Evolutionary conservation across 2,888 invertebrate species (phyloP).

Genomic region (Venusia cambrica): DNA sequence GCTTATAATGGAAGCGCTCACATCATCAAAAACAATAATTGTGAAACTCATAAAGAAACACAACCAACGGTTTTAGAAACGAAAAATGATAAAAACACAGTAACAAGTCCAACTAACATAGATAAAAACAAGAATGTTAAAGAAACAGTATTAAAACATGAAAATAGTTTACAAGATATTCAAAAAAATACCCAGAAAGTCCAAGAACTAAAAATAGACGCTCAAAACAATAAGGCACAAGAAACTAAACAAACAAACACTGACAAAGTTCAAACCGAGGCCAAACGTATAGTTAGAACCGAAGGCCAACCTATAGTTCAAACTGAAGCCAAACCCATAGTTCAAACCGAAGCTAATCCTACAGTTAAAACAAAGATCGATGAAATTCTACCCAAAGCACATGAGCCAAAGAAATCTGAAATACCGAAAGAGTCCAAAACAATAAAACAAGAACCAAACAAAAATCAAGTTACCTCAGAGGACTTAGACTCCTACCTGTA

Average conservation of each 20-base stretch:
- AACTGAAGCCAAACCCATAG: too few species aligned
- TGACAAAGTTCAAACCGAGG: too few species aligned
- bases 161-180: not conserved
- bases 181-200: not conserved
- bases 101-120: not conserved
- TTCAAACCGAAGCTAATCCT: too few species aligned
- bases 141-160: not conserved
- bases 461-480: not conserved
- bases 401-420: not conserved
- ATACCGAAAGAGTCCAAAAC: conserved; percentile 1
- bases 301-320: too few species aligned
- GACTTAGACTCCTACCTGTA: conserved; percentile 6
- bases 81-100: not conserved
- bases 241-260: not conserved
- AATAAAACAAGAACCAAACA: conserved; percentile 1
- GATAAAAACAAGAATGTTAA: conserved; percentile 1
- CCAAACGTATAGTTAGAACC: too few species aligned
- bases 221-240: not conserved
- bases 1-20: conserved; percentile 5
- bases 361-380: too few species aligned
- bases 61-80: not conserved
- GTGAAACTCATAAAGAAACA: conserved; percentile 4
- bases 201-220: not conserved
- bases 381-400: too few species aligned
- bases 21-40: conserved; percentile 4